phyloP scores from a whole-genome alignment of 2,888 invertebrate species.

The Galeruca laticollis region DNA sequence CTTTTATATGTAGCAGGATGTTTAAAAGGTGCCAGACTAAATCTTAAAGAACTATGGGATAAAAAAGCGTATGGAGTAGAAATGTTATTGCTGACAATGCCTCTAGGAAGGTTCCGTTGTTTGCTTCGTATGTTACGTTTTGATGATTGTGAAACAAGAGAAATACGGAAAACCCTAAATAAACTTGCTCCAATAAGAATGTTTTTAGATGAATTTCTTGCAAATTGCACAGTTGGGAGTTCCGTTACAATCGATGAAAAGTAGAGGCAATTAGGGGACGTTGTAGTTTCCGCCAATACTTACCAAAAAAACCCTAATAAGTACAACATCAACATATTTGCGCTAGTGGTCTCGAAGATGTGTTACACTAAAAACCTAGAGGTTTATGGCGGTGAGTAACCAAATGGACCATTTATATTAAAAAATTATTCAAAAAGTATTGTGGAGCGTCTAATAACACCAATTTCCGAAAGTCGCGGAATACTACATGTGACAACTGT shows the following conservation, averaged over 20 bases:
- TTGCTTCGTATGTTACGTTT: not conserved
- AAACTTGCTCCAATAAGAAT: slow-evolving; percentile 5
- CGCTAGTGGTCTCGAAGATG: too few species aligned
- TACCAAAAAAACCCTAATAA: not conserved
- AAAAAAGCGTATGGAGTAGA: slow-evolving; percentile 9
- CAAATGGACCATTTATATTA: too few species aligned
- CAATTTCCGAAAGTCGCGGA: too few species aligned
- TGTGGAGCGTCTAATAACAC: too few species aligned
- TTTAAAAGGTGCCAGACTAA: slow-evolving; percentile 14
- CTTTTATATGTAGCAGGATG: not conserved
- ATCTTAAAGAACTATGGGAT: slow-evolving; percentile 13
- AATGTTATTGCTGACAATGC: not conserved
- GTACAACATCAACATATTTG: not conserved
- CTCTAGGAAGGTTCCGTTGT: not conserved
- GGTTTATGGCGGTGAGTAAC: too few species aligned
- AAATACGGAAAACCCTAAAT: not conserved
- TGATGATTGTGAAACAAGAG: not conserved
- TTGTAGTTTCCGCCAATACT: not conserved
- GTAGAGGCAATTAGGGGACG: slow-evolving; percentile 7
- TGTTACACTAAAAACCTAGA: too few species aligned
- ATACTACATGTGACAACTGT: not conserved
- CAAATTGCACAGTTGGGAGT: not conserved
- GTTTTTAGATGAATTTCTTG: not conserved
- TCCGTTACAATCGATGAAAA: slow-evolving; percentile 4
- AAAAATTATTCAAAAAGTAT: too few species aligned